A percentile compares a stretch with the other conserved stretches of the same genome.
Evolutionary conservation across 1,140 invertebrate species (phyloP).

Genomic region (Schlechtendalia chinensis): DNA sequence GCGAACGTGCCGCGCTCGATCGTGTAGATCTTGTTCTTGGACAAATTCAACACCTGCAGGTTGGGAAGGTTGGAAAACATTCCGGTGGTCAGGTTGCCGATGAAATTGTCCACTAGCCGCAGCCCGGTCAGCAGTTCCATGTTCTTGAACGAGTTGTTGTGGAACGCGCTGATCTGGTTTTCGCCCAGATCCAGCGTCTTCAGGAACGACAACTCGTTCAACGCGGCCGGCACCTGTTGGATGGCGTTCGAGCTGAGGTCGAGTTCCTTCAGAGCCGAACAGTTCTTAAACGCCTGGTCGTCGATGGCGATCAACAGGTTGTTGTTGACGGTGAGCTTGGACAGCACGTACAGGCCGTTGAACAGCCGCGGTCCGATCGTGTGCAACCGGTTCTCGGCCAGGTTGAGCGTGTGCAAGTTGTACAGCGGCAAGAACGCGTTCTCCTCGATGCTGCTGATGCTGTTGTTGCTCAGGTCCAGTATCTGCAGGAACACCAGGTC

Average conservation of each 20-base stretch:
- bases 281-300: constrained; percentile 82
- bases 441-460: constrained; percentile 80
- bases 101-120: constrained; percentile 80
- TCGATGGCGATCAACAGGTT: constrained; percentile 80
- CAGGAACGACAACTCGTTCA: constrained; percentile 77
- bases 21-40: constrained; percentile 81
- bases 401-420: constrained; percentile 80
- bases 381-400: constrained; percentile 80
- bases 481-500: constrained; percentile 84
- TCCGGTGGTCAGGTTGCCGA: constrained; percentile 77
- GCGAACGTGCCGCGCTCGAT: constrained; percentile 80
- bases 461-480: constrained; percentile 82
- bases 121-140: constrained; percentile 79
- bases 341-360: constrained; percentile 80
- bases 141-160: constrained; percentile 79
- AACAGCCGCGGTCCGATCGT: constrained; percentile 77
- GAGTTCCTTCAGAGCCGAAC: constrained; percentile 84
- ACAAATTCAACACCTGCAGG: constrained; percentile 80
- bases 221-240: constrained; percentile 73
- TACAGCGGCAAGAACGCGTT: constrained; percentile 82
- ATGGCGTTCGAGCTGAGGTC: constrained; percentile 84
- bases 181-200: constrained; percentile 83
- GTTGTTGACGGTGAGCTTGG: constrained; percentile 78
- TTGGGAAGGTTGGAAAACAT: constrained; percentile 82
- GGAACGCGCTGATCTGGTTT: constrained; percentile 77